phyloP scores from a whole-genome alignment of 2,113 vertebrate genomes.

The Odocoileus virginianus region DNA sequence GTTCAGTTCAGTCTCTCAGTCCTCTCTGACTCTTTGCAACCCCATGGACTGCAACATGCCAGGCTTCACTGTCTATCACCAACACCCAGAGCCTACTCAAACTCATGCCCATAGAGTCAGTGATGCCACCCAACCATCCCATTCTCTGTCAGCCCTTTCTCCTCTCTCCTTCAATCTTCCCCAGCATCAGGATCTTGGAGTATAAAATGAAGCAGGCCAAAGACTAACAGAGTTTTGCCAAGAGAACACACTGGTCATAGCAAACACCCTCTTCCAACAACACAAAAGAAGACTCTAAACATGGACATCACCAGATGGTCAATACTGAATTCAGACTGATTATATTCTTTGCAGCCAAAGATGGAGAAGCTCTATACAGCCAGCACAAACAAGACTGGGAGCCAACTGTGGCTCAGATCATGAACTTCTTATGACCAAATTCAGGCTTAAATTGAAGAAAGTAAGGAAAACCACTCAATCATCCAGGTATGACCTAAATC shows the following conservation, averaged over 20 bases:
- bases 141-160: neutral
- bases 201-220: neutral
- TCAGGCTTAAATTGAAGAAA: neutral
- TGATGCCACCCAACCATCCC: neutral
- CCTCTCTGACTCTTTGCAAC: fast-evolving
- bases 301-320: neutral
- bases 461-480: neutral
- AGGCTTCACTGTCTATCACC: neutral
- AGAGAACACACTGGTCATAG: neutral
- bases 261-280: neutral
- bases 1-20: neutral
- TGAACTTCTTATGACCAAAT: neutral
- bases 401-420: neutral
- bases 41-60: neutral
- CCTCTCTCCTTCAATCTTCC: neutral
- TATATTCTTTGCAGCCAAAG: neutral
- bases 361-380: neutral
- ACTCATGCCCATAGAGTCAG: neutral
- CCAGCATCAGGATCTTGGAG: neutral
- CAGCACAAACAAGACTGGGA: neutral
- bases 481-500: neutral
- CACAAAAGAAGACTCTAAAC: neutral
- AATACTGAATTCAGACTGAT: neutral
- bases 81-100: fast-evolving
- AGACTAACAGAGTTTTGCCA: neutral